Percentiles rank a stretch among this genome's conserved stretches.
phyloP scores from a whole-genome alignment of 2,113 vertebrate genomes.

The Sebastes fasciatus region DNA sequence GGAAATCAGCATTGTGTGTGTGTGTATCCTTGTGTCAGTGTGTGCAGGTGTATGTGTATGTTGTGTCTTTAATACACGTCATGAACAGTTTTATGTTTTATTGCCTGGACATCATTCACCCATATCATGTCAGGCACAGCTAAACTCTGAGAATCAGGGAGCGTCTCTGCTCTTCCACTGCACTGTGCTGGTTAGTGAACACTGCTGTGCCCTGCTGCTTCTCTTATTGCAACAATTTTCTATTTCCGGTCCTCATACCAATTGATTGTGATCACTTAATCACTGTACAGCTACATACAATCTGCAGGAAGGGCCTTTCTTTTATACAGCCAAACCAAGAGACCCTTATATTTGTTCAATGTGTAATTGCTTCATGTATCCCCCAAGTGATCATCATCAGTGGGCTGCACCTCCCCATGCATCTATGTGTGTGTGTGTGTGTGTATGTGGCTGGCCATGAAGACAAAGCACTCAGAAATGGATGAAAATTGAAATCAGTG shows the following conservation, averaged over 20 bases:
- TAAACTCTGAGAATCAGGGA: not conserved
- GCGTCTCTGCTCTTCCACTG: not conserved
- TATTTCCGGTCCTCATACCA: not conserved
- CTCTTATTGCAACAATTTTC: not conserved
- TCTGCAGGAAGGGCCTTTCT: conserved; percentile 9
- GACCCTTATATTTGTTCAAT: not conserved
- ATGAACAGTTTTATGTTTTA: conserved; percentile 4
- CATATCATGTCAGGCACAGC: not conserved
- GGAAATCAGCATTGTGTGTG: conserved; percentile 6
- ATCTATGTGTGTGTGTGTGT: not conserved
- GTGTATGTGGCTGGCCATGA: not conserved
- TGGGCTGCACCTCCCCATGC: not conserved
- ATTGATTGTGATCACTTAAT: conserved; percentile 1
- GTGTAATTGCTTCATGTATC: not conserved
- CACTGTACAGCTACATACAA: not conserved
- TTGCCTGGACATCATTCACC: conserved; percentile 5
- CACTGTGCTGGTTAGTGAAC: not conserved
- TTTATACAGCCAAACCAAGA: conserved; percentile 2
- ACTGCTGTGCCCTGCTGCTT: not conserved
- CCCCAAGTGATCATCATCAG: not conserved
- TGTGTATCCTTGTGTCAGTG: not conserved
- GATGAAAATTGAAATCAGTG: conserved; percentile 9
- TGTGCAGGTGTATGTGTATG: conserved; percentile 2
- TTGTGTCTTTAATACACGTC: conserved; percentile 29
- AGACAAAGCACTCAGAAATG: not conserved